phyloP scores from a whole-genome alignment of 2,113 vertebrate genomes.

The Gobio gobio region DNA sequence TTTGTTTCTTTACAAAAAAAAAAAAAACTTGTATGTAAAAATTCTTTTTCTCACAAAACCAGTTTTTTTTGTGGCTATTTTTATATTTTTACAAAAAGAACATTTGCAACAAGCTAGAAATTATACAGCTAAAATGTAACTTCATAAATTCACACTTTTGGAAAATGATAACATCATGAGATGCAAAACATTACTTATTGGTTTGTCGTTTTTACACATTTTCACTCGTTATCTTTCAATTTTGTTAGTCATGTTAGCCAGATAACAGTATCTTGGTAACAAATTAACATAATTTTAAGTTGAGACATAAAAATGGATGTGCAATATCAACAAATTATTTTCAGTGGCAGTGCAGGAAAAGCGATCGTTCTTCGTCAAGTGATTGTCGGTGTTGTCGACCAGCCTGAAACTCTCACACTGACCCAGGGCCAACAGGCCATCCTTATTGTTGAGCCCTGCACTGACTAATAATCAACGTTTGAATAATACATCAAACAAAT shows the following conservation, averaged over 20 bases:
- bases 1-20: too few species aligned
- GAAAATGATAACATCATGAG: background rate
- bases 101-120: background rate
- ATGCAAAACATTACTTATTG: background rate
- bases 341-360: background rate
- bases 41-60: too few species aligned
- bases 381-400: background rate
- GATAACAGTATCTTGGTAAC: background rate
- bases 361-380: background rate
- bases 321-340: background rate
- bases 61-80: too few species aligned
- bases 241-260: background rate
- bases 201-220: background rate
- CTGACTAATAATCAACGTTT: background rate
- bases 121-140: background rate
- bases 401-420: background rate
- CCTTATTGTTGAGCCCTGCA: background rate
- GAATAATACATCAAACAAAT: slow-evolving; percentile 8
- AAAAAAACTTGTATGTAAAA: too few species aligned
- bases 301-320: background rate
- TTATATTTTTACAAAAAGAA: too few species aligned
- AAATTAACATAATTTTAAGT: background rate
- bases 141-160: background rate
- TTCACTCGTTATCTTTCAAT: background rate
- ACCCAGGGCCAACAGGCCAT: background rate